phyloP scores from a whole-genome alignment of 2,797 vertebrate species.

The Lithobates sylvaticus region DNA sequence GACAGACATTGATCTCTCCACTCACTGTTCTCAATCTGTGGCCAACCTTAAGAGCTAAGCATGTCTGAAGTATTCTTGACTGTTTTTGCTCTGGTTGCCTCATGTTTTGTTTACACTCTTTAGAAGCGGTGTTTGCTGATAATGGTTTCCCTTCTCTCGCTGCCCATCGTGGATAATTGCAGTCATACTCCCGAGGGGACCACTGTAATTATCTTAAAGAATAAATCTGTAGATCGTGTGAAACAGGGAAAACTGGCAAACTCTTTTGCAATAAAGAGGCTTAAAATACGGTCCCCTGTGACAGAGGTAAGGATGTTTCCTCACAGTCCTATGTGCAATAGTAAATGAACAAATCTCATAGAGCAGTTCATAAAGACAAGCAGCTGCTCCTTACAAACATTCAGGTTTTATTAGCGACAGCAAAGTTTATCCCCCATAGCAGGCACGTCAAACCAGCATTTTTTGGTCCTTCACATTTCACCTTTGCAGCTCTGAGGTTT shows the following conservation, averaged over 20 bases:
- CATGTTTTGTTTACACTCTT: constrained; percentile 6
- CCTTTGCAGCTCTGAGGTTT: too few relatives aligned
- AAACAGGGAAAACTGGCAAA: constrained; percentile 8
- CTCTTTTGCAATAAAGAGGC: constrained; percentile 33
- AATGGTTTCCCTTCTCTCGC: constrained; percentile 15
- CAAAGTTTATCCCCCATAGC: background rate
- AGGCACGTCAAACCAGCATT: too few relatives aligned
- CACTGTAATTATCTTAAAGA: constrained; percentile 45
- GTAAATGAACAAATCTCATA: background rate
- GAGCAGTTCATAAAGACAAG: background rate
- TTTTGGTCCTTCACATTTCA: too few relatives aligned
- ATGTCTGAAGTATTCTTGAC: background rate
- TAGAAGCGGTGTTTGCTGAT: constrained; percentile 17
- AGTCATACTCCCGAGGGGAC: constrained; percentile 11
- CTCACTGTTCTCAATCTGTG: background rate
- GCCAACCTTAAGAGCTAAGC: background rate
- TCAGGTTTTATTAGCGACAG: background rate
- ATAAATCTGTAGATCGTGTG: background rate
- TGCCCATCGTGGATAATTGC: constrained; percentile 42
- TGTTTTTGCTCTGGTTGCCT: background rate
- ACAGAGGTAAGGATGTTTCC: background rate
- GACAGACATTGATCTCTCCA: background rate
- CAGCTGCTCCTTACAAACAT: background rate
- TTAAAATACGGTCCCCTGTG: constrained; percentile 7
- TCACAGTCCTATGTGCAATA: background rate